A percentile compares a stretch with the other conserved stretches of the same genome.
phyloP scores from a whole-genome alignment of 2,113 vertebrate genomes.

The Psittacula cyanocephala region DNA sequence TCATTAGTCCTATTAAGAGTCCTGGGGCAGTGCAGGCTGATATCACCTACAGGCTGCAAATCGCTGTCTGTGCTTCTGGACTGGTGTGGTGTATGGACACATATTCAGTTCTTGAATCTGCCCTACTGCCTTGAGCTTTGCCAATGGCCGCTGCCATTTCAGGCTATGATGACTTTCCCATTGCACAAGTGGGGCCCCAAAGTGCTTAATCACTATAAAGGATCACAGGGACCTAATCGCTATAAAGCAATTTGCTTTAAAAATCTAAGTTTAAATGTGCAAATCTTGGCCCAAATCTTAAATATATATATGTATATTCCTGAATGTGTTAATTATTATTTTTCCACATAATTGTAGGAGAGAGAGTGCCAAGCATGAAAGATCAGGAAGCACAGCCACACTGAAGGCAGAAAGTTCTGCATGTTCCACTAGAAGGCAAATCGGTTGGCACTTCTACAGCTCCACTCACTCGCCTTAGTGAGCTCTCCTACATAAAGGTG shows the following conservation, averaged over 20 bases:
- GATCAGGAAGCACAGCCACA: background rate
- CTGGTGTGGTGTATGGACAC: fast-evolving
- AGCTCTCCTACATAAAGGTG: background rate
- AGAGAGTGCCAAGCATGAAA: background rate
- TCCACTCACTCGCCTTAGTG: background rate
- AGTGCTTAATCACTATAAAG: background rate
- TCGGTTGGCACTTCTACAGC: background rate
- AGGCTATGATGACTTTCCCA: background rate
- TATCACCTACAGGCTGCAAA: background rate
- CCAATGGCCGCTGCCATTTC: background rate
- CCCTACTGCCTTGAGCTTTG: background rate
- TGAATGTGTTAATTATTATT: background rate
- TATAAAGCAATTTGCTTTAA: background rate
- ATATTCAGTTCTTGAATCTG: background rate
- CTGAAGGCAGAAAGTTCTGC: background rate
- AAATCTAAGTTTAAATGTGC: background rate
- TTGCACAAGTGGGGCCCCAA: background rate
- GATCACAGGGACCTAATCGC: background rate
- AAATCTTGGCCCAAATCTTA: background rate
- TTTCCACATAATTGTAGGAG: background rate
- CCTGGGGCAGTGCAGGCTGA: background rate
- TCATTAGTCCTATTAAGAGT: background rate
- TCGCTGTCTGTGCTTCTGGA: background rate
- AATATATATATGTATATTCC: background rate
- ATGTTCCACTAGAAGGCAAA: background rate